Base-by-base conservation (phyloP, 2,113 vertebrate genomes). In the Sterna hirundo region DNA sequence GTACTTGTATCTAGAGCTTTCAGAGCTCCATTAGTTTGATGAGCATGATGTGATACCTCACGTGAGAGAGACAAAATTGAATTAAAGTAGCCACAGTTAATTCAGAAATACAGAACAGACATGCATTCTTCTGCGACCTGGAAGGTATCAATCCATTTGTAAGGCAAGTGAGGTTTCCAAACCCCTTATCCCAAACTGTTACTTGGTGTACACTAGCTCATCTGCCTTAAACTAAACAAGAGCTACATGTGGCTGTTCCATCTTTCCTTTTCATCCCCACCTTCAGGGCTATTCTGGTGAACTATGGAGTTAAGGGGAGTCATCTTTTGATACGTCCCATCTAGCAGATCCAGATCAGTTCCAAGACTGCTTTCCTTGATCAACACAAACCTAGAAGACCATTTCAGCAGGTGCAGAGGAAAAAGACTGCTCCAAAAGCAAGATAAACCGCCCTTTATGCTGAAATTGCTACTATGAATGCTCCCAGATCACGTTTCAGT, bases 391-490 rank as follows among this genome's bases (percentile, higher is more conserved):
- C 80, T 90, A 83, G 68, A 90, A 60, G 84, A 72, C 27, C 30
- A 86, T 91, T 94, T 86, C 72, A 81, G 64, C 72, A 95, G 80
- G 86, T 94, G 88, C 86, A 94, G 80, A 78, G 40, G 76, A 74
- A 92, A 86, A 83, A 75, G 76, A 81, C 80, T 91, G 55, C 60
- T 84, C 83, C 83, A 89, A 91, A 94, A 92, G 64, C 49, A 81
- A 88, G 32, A 86, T 62, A 78, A 94, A 88, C 32, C 71, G 42
- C 21, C 27, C 64, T 92, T 94, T 58, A 83, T 46, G 38, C 83
- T 90, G 71, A 58, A 90, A 77, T 54, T 49, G 58, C 91, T 74
- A 66, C 58, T 81, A 5, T 46, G 64, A 93, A 76, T 42, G 78
- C 22, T 91, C 74, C 13, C 38, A 89, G 61, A 54, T 88, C 47